Evolutionary conservation across 1,140 invertebrate genomes (phyloP).

Genomic region (Sycophaga agraensis): DNA sequence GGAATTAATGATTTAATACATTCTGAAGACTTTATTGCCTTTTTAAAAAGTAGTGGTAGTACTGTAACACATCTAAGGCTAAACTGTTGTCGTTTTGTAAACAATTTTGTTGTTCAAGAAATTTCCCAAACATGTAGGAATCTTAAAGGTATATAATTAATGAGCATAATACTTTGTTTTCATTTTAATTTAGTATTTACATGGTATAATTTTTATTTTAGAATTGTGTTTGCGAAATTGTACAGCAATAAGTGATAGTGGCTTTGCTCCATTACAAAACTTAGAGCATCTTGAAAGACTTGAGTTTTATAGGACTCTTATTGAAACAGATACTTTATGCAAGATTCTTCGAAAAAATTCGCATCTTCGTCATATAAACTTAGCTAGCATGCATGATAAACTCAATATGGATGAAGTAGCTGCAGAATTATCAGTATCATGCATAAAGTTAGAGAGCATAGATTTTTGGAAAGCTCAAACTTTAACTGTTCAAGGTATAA

Average conservation of each 20-base stretch:
- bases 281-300: slow-evolving; percentile 70
- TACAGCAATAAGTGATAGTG: slow-evolving; percentile 58
- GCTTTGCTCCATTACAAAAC: slow-evolving; percentile 64
- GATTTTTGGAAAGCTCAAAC: slow-evolving; percentile 85
- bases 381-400: slow-evolving; percentile 61
- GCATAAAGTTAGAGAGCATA: slow-evolving; percentile 69
- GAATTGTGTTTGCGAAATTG: slow-evolving; percentile 71
- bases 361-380: slow-evolving; percentile 71
- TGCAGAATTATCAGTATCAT: slow-evolving; percentile 65
- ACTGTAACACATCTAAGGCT: slow-evolving; percentile 71
- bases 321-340: slow-evolving; percentile 65
- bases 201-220: slow-evolving; percentile 45
- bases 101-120: slow-evolving; percentile 63
- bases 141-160: slow-evolving; percentile 64
- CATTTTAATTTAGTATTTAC: slow-evolving; percentile 6
- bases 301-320: slow-evolving; percentile 75
- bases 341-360: slow-evolving; percentile 68
- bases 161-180: neutral
- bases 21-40: slow-evolving; percentile 62
- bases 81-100: slow-evolving; percentile 75
- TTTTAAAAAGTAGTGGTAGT: slow-evolving; percentile 67
- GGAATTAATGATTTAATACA: slow-evolving; percentile 70
- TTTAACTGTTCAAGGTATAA: slow-evolving; percentile 70
- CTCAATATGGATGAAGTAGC: slow-evolving; percentile 73
- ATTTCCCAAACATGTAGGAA: slow-evolving; percentile 66